Percentiles rank a stretch among this genome's conserved stretches.
phyloP scores from a whole-genome alignment of 2,888 invertebrate genomes.

The Buathra laborator region DNA sequence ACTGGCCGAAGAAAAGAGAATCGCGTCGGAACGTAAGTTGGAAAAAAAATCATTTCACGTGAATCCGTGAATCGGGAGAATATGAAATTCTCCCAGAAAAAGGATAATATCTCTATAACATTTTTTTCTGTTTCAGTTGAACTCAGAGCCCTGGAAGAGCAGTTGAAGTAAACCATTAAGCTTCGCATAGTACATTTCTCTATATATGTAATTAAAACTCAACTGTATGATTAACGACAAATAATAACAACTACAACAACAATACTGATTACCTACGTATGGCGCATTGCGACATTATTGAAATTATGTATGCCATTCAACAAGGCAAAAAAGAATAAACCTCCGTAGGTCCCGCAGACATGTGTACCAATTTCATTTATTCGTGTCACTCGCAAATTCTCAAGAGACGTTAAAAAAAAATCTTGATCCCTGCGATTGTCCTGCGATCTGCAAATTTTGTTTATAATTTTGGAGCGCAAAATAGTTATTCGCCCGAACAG shows the following conservation, averaged over 20 bases:
- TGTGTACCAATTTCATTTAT: background rate
- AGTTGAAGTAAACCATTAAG: slow-evolving; percentile 53
- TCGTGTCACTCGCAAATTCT: background rate
- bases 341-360: background rate
- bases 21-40: slow-evolving; percentile 87
- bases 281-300: slow-evolving; percentile 20
- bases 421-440: background rate
- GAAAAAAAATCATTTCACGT: background rate
- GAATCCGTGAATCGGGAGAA: background rate
- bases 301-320: slow-evolving; percentile 23
- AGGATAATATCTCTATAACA: background rate
- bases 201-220: slow-evolving; percentile 45
- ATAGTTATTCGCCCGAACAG: slow-evolving; percentile 82
- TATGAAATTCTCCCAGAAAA: background rate
- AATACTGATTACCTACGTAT: slow-evolving; percentile 9
- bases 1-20: slow-evolving; percentile 90
- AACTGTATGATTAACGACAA: slow-evolving; percentile 32
- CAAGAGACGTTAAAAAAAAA: background rate
- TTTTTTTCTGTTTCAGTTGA: slow-evolving; percentile 85
- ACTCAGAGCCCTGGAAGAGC: slow-evolving; percentile 78
- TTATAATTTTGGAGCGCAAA: slow-evolving; percentile 9
- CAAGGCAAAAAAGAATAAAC: slow-evolving; percentile 28
- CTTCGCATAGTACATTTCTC: slow-evolving; percentile 64
- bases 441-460: background rate
- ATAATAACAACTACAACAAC: slow-evolving; percentile 6